Conservation (phyloP, 1,140 invertebrate genomes). For the Bombus superbus region DNA sequence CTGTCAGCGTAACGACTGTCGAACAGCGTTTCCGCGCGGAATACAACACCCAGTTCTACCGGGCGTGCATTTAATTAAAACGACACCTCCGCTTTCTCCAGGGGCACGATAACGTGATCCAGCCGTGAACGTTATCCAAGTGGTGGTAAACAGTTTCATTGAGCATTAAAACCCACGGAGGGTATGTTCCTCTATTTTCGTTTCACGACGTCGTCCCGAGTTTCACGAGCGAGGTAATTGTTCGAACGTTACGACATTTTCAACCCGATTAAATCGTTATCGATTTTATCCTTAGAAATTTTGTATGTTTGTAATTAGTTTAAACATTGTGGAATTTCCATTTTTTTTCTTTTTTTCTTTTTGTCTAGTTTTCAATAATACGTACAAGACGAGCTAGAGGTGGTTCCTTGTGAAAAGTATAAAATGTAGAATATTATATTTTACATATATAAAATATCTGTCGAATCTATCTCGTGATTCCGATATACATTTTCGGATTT, state of each 20-base stretch:
- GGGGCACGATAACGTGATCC: neutral
- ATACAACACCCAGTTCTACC: slow-evolving; percentile 4
- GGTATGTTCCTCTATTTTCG: neutral
- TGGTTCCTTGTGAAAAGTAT: no score
- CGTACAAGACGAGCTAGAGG: no score
- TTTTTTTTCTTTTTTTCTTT: accelerated
- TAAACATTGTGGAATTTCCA: no score
- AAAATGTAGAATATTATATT: no score
- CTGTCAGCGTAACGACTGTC: slow-evolving; percentile 2
- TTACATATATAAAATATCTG: no score
- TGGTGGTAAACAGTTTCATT: neutral
- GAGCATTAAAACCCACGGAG: neutral
- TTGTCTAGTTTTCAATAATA: no score
- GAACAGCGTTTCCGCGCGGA: slow-evolving; percentile 4
- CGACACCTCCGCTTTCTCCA: slow-evolving; percentile 19
- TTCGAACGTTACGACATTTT: neutral
- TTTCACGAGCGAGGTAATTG: neutral
- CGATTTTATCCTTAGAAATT: neutral
- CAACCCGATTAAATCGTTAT: neutral
- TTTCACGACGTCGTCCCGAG: neutral
- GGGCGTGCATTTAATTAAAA: slow-evolving; percentile 13
- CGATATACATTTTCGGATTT: no score
- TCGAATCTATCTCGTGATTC: no score
- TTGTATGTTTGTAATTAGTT: neutral
- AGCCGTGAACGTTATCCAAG: neutral